These are phyloP conservation scores for Diachrysia chrysitis DNA, from an alignment of 2,888 invertebrate genomes.

Conservation along the genomic window DNA sequence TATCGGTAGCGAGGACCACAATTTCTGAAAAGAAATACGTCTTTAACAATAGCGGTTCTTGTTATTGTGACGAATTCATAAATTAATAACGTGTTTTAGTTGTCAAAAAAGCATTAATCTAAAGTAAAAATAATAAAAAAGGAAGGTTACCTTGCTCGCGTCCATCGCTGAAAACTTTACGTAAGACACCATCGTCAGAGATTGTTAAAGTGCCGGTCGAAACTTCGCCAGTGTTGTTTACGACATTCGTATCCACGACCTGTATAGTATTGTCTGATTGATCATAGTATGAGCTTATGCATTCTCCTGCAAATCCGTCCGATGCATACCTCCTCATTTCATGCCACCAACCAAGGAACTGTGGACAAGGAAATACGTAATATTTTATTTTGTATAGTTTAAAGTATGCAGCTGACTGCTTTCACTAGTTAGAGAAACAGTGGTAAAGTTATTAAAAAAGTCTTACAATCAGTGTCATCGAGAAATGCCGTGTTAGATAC, in stretches of 20 bases:
- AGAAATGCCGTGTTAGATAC: too few species aligned
- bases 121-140: not conserved
- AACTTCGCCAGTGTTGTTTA: conserved; percentile 59
- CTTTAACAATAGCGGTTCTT: not conserved
- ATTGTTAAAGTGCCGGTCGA: conserved; percentile 65
- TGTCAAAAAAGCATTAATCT: too few species aligned
- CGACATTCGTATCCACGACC: conserved; percentile 72
- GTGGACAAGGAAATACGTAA: conserved; percentile 35
- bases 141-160: conserved; percentile 50
- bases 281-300: conserved; percentile 72
- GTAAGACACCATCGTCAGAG: conserved; percentile 68
- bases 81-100: too few species aligned
- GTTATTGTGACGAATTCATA: too few species aligned
- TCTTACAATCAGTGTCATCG: too few species aligned
- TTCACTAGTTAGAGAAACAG: too few species aligned
- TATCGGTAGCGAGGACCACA: conserved; percentile 80
- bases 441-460: too few species aligned
- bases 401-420: not conserved
- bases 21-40: conserved; percentile 69
- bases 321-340: conserved; percentile 78
- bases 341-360: conserved; percentile 83
- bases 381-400: not conserved
- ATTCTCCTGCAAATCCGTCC: conserved; percentile 66
- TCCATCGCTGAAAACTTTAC: conserved; percentile 62
- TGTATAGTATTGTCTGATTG: conserved; percentile 59